Base-by-base conservation (phyloP, 2,888 invertebrate species). In the Notocelia uddmanniana region DNA sequence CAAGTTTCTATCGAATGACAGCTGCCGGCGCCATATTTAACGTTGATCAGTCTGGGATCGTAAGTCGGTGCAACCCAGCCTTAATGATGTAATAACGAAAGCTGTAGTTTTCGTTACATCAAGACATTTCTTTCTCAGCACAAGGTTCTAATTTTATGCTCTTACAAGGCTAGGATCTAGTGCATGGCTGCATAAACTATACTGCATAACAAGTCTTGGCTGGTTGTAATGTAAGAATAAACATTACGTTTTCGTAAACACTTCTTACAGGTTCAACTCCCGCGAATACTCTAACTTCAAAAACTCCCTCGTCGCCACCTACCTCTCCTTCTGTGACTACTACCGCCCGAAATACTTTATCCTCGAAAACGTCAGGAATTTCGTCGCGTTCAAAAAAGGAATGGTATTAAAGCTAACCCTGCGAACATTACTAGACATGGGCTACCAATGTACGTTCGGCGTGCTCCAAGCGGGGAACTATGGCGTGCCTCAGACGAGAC, bases 401-500 rank as follows among this genome's bases (percentile, higher is more conserved):
- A 96, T 97, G 96, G 97, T 98, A 26, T 88, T 98, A 64, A 97
- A 97, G 88, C 85, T 98, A 76, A 96, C 97, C 0, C 85, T 98
- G 45, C 90, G 96, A 0, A 96, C 97, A 76, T 90, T 98, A 18
- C 82, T 97, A 34, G 95, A 96, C 63, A 97, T 98, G 96, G 98
- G 97, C 0, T 98, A 98, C 83, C 97, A 98, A 88, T 97, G 97
- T 76, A 96, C 97, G 0, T 97, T 97, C 83, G 97, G 97, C 0
- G 95, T 98, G n/a, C 84, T 98, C 15, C 98, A 98, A 90, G 97
- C 97, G 0, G 98, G 98, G 1, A 96, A 96, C 83, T 98, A 97
- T 83, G 98, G 98, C 0, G 96, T 98, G 2, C 97, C 98, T 2
- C 97, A 98, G 85, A 97, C 97, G 0, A 91, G 97, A 64, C 90